phyloP scores from a whole-genome alignment of 2,888 invertebrate species.

The Drosophila rubida region DNA sequence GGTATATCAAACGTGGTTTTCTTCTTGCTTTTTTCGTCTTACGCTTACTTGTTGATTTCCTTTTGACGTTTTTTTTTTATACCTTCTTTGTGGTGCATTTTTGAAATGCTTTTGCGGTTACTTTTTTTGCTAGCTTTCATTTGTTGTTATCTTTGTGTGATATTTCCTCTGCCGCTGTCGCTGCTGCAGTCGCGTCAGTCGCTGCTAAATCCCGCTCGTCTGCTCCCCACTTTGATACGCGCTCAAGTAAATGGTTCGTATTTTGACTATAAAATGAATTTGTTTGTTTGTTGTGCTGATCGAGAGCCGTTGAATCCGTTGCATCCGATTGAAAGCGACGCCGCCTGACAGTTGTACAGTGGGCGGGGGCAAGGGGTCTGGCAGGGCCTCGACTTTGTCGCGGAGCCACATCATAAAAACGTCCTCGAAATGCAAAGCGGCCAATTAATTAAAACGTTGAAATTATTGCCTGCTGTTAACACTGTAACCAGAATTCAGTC shows the following conservation, averaged over 20 bases:
- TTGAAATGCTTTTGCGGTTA: constrained; percentile 65
- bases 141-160: constrained; percentile 48
- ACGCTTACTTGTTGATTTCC: constrained; percentile 33
- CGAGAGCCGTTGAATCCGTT: constrained; percentile 4
- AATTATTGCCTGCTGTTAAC: constrained; percentile 45
- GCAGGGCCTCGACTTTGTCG: not conserved
- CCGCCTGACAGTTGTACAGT: constrained; percentile 43
- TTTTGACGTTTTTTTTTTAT: constrained; percentile 35
- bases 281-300: constrained; percentile 14
- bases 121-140: constrained; percentile 44
- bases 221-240: constrained; percentile 44
- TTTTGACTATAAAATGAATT: constrained; percentile 58
- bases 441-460: constrained; percentile 72
- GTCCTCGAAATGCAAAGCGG: constrained; percentile 30
- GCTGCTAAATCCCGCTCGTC: not conserved
- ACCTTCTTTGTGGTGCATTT: constrained; percentile 54
- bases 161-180: constrained; percentile 36
- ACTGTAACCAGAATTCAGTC: not conserved
- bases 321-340: constrained; percentile 8
- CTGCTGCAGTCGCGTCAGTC: not conserved
- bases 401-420: constrained; percentile 44
- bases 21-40: not conserved
- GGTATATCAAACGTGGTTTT: not conserved
- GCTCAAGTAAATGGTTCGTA: constrained; percentile 51
- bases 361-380: not conserved